A percentile compares a stretch with the other conserved stretches of the same genome.
These are phyloP conservation scores for Drosophila mettleri DNA, from an alignment of 2,888 invertebrate species.

Conservation along the genomic window DNA sequence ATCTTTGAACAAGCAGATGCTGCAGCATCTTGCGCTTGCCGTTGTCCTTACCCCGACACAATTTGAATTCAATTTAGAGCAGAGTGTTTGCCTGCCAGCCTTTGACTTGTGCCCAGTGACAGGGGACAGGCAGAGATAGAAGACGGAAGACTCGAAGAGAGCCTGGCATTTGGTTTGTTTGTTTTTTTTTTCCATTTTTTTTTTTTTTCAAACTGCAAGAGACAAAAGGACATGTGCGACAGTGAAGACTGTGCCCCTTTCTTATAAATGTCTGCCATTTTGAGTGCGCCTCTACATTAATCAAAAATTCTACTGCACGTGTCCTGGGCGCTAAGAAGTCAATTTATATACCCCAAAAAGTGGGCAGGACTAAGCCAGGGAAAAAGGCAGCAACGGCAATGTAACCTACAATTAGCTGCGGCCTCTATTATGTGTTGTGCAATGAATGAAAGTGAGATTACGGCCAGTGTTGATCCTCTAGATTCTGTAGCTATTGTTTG, in stretches of 20 bases:
- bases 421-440: conserved; percentile 73
- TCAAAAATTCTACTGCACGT: conserved; percentile 55
- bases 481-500: conserved; percentile 49
- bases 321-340: conserved; percentile 77
- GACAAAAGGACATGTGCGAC: conserved; percentile 78
- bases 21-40: conserved; percentile 59
- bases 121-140: conserved; percentile 17
- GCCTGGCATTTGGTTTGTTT: conserved; percentile 60
- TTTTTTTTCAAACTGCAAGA: conserved; percentile 43
- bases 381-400: not conserved
- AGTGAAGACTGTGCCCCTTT: conserved; percentile 28
- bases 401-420: conserved; percentile 60
- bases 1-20: conserved; percentile 82
- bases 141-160: conserved; percentile 9
- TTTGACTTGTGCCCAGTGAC: conserved; percentile 73
- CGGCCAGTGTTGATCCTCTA: conserved; percentile 32
- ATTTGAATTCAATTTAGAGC: conserved; percentile 83
- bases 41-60: conserved; percentile 32
- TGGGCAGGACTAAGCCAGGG: conserved; percentile 41
- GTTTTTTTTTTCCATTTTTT: conserved; percentile 17
- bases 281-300: conserved; percentile 58
- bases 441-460: conserved; percentile 79
- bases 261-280: conserved; percentile 56
- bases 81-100: conserved; percentile 23
- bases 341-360: conserved; percentile 51